These are phyloP conservation scores for Strigops habroptila DNA, from an alignment of 2,113 vertebrate species.

Conservation along the genomic window DNA sequence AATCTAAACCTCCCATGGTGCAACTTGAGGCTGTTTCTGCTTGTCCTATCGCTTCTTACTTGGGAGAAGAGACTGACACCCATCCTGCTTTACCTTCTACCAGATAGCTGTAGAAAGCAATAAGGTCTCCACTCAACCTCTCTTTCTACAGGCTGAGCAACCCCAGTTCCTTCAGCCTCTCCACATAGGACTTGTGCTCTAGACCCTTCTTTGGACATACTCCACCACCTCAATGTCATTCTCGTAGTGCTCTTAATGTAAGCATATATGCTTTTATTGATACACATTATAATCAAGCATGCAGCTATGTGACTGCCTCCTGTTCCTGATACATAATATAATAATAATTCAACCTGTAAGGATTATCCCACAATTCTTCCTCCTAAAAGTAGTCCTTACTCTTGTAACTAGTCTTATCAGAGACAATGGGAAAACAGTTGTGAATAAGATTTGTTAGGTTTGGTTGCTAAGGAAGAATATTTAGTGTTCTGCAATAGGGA, in stretches of 20 bases:
- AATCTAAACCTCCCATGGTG: not conserved
- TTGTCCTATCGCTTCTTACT: not conserved
- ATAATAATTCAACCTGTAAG: not conserved
- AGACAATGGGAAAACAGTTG: not conserved
- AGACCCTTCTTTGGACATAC: too few relatives aligned
- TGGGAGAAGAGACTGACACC: too few relatives aligned
- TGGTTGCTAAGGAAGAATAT: not conserved
- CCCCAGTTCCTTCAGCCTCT: too few relatives aligned
- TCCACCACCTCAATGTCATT: not conserved
- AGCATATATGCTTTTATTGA: not conserved
- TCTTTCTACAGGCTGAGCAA: too few relatives aligned
- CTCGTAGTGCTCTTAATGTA: not conserved
- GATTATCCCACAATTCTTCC: not conserved
- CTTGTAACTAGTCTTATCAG: not conserved
- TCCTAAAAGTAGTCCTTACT: not conserved
- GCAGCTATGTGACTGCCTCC: not conserved
- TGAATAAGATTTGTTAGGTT: not conserved
- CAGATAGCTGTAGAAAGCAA: too few relatives aligned
- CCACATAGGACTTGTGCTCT: too few relatives aligned
- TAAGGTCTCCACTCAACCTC: too few relatives aligned
- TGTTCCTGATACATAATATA: not conserved
- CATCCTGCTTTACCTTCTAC: too few relatives aligned
- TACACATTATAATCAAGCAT: not conserved
- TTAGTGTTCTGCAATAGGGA: too few relatives aligned
- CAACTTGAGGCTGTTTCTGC: not conserved